Percentiles rank a stretch among this genome's conserved stretches.
These are phyloP conservation scores for Mayetiola destructor DNA, from an alignment of 2,888 invertebrate genomes.

Conservation along the genomic window DNA sequence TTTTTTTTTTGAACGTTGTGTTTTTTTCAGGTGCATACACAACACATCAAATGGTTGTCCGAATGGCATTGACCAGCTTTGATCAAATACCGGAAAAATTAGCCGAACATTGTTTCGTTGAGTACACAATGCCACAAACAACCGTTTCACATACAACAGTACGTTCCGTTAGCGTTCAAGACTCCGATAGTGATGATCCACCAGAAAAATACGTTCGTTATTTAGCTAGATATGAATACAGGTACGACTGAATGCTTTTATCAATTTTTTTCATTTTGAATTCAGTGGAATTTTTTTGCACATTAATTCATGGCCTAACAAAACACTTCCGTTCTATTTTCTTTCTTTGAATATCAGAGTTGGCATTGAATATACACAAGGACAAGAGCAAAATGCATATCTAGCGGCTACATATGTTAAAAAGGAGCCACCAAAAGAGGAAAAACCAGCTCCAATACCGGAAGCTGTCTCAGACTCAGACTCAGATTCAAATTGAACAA, in stretches of 20 bases:
- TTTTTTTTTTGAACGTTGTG: not conserved
- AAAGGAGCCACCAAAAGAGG: conserved; percentile 25
- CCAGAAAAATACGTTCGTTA: conserved; percentile 98
- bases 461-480: conserved; percentile 37
- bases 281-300: not conserved
- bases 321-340: not conserved
- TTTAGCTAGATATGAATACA: conserved; percentile 89
- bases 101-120: conserved; percentile 76
- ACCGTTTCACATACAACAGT: conserved; percentile 92
- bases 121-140: conserved; percentile 97
- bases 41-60: conserved; percentile 86
- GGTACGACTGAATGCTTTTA: conserved; percentile 38
- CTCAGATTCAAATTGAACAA: conserved; percentile 43
- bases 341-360: conserved; percentile 40
- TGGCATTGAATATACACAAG: conserved; percentile 76
- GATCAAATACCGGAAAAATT: conserved; percentile 93
- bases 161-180: conserved; percentile 79
- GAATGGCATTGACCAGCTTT: conserved; percentile 89
- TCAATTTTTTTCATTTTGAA: not conserved
- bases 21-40: conserved; percentile 78
- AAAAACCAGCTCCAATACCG: conserved; percentile 32
- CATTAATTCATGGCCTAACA: not conserved
- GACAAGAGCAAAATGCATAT: conserved; percentile 54
- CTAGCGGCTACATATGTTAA: conserved; percentile 42
- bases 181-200: conserved; percentile 72